phyloP scores from a whole-genome alignment of 2,797 vertebrate genomes.

The Darevskia nairensis region DNA sequence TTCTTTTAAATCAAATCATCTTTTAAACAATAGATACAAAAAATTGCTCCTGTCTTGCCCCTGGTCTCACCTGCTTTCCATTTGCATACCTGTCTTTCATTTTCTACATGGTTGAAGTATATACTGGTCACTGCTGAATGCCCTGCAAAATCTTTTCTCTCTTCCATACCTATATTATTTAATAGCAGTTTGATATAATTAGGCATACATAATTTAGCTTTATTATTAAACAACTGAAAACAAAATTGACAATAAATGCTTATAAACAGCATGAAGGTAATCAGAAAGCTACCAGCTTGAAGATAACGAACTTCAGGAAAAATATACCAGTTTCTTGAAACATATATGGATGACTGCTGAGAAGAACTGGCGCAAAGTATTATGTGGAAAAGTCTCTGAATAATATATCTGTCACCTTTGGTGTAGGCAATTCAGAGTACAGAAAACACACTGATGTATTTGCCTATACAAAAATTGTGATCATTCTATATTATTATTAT shows the following conservation, averaged over 20 bases:
- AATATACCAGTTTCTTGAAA: neutral
- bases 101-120: conserved; percentile 69
- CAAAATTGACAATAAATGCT: conserved; percentile 17
- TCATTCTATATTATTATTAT: no score
- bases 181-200: conserved; percentile 53
- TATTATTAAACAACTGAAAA: conserved; percentile 41
- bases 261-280: neutral
- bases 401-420: neutral
- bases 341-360: neutral
- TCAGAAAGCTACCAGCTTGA: neutral
- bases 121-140: conserved; percentile 52
- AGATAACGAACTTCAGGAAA: neutral
- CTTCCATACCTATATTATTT: conserved; percentile 73
- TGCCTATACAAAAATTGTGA: neutral
- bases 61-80: neutral
- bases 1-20: neutral
- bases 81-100: conserved; percentile 66
- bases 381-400: neutral
- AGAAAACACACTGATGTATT: neutral
- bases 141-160: conserved; percentile 57
- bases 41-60: neutral
- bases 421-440: neutral
- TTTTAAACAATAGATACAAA: neutral
- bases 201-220: conserved; percentile 40
- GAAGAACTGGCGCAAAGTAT: neutral